These are phyloP conservation scores for Aromia moschata DNA, from an alignment of 2,888 invertebrate species.

Conservation along the genomic window DNA sequence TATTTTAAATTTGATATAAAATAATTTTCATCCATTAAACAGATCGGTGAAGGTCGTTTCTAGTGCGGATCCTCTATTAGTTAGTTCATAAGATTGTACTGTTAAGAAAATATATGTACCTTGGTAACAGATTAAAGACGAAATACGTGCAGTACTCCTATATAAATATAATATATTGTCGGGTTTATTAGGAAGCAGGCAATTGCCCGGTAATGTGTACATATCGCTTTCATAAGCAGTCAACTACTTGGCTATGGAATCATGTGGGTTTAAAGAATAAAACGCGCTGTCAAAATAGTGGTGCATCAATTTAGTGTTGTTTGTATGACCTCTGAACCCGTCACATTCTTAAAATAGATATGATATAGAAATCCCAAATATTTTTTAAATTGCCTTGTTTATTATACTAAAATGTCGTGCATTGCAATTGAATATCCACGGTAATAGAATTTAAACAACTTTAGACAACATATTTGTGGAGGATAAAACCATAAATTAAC, in stretches of 20 bases:
- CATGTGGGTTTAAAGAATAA: neutral
- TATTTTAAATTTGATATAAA: no score
- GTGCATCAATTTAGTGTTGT: neutral
- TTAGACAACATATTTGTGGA: conserved; percentile 7
- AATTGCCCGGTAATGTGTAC: conserved; percentile 38
- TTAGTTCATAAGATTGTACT: no score
- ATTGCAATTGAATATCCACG: no score
- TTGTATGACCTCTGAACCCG: no score
- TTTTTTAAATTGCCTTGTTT: neutral
- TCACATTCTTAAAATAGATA: neutral
- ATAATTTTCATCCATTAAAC: no score
- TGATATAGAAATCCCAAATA: neutral
- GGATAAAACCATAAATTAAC: no score
- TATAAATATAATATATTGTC: neutral
- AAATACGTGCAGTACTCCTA: no score
- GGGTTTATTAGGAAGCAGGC: conserved; percentile 34
- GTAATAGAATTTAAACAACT: neutral
- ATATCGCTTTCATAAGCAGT: conserved; percentile 30
- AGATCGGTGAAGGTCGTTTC: no score
- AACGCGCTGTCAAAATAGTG: neutral
- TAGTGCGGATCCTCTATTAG: no score
- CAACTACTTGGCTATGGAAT: conserved; percentile 3
- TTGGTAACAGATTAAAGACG: no score
- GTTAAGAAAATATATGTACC: no score
- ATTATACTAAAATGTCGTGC: no score